phyloP scores from a whole-genome alignment of 2,113 vertebrate genomes.

The Podilymbus podiceps region DNA sequence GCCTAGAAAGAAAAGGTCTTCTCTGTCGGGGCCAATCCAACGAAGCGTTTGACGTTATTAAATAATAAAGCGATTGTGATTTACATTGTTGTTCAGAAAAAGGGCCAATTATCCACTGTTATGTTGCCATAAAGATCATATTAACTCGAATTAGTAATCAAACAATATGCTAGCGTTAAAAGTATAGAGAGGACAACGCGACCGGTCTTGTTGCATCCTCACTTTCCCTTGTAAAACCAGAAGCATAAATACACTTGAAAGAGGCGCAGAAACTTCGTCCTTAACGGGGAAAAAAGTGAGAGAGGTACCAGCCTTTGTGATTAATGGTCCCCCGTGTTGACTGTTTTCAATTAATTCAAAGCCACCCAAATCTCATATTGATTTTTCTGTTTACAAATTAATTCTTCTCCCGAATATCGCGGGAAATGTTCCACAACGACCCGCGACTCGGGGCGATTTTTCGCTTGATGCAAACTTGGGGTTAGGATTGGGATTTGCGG shows the following conservation, averaged over 20 bases:
- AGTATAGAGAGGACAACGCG: slow-evolving; percentile 74
- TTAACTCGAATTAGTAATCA: slow-evolving; percentile 93
- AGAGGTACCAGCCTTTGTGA: not conserved
- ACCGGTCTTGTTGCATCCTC: slow-evolving; percentile 71
- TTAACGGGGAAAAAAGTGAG: slow-evolving; percentile 5
- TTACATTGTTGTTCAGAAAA: slow-evolving; percentile 88
- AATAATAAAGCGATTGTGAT: slow-evolving; percentile 98
- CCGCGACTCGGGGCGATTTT: not conserved
- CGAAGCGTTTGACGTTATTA: slow-evolving; percentile 95
- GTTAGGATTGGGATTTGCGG: not conserved
- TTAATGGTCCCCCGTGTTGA: slow-evolving; percentile 53
- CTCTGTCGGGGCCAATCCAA: slow-evolving; percentile 87
- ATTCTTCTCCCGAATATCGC: not conserved
- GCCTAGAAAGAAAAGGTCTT: slow-evolving; percentile 82
- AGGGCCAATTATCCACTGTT: slow-evolving; percentile 91
- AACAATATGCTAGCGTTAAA: slow-evolving; percentile 83
- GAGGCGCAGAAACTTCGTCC: slow-evolving; percentile 35
- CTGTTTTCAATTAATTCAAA: slow-evolving; percentile 68
- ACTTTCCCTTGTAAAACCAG: slow-evolving; percentile 72
- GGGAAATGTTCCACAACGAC: not conserved
- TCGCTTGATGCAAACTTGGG: not conserved
- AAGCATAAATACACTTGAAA: slow-evolving; percentile 48
- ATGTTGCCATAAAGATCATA: slow-evolving; percentile 92
- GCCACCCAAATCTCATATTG: slow-evolving; percentile 31
- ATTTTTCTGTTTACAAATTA: slow-evolving; percentile 40